Evolutionary conservation across 2,888 invertebrate genomes (phyloP), one percentile per base, ranked within the genome.

Genomic region (Oasisia sp.): DNA sequence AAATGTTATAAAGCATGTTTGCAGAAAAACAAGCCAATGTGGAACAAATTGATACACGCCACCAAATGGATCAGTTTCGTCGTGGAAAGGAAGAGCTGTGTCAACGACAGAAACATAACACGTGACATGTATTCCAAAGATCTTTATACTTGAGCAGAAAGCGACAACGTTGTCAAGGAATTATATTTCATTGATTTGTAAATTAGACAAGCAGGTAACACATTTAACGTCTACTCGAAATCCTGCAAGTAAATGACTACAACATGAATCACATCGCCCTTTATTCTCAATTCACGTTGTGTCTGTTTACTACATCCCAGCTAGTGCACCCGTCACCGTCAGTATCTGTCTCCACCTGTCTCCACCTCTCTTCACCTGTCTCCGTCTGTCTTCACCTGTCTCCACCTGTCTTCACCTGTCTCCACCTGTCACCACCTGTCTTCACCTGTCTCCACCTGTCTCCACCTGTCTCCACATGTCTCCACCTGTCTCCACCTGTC

Each of bases 21-120:
- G 5, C 74, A 74, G 19, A 27, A 74, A 14, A 74, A 27, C 27
- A 74, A n/a, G 74, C 74, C 74, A 74, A 74, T 74, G 74, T 74
- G 74, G 19, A 74, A 74, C 74, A 74, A 74, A 74, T 74, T 74
- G 74, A 74, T 19, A 74, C 74, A 74, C 74, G 74, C 74, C 74
- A 9, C 74, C 74, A 74, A 19, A 27, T 74, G 74, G 74, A 74
- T 74, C 0, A 74, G 27, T 19, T 7, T 74, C 27, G 5, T 74
- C 27, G 2, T 27, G 74, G 74, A 74, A 3, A 74, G 5, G n/a
- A 74, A 27, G n/a, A 19, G 27, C 74, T 74, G 74, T 74, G 27
- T 74, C 74, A 74, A 27, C 74, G 27, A 27, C 7, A 74, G 19
- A n/a, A 74, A 74, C 19, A 19, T 3, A 58, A 58, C n/a, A n/a